Evolutionary conservation across 2,797 vertebrate species (phyloP).

Genomic region (Rhabdomys pumilio): DNA sequence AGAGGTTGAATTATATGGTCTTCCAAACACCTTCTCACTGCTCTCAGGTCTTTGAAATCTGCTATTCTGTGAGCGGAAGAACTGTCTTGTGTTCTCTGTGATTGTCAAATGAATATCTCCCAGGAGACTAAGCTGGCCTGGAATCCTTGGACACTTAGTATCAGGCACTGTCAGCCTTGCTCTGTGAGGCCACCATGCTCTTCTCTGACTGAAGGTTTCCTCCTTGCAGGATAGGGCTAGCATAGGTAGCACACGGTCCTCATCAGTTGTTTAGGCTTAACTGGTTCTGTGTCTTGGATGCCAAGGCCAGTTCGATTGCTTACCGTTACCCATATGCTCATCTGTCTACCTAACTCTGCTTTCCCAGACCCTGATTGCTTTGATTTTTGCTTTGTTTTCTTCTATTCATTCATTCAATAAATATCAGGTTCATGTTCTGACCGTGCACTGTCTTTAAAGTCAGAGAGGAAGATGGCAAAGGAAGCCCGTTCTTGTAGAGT

Average conservation of each 20-base stretch:
- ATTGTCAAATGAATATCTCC: background rate
- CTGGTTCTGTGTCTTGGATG: background rate
- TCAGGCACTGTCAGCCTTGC: background rate
- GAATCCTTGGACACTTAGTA: background rate
- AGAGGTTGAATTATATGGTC: background rate
- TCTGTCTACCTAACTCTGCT: background rate
- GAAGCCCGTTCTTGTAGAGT: background rate
- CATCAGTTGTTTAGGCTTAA: background rate
- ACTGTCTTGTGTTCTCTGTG: background rate
- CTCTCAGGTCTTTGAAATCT: background rate
- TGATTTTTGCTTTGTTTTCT: constrained; percentile 10
- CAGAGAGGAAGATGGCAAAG: background rate
- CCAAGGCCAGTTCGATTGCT: background rate
- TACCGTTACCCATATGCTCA: background rate
- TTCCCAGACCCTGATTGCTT: background rate
- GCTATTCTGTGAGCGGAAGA: background rate
- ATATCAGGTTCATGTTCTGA: background rate
- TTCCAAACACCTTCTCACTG: background rate
- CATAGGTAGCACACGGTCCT: background rate
- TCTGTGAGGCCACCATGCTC: rapidly evolving
- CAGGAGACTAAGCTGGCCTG: background rate
- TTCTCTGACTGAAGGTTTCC: background rate
- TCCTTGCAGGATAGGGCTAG: background rate
- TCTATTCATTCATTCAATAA: background rate
- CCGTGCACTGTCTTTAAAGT: background rate